phyloP scores from a whole-genome alignment of 2,888 invertebrate genomes.

The Nesidiocoris tenuis region DNA sequence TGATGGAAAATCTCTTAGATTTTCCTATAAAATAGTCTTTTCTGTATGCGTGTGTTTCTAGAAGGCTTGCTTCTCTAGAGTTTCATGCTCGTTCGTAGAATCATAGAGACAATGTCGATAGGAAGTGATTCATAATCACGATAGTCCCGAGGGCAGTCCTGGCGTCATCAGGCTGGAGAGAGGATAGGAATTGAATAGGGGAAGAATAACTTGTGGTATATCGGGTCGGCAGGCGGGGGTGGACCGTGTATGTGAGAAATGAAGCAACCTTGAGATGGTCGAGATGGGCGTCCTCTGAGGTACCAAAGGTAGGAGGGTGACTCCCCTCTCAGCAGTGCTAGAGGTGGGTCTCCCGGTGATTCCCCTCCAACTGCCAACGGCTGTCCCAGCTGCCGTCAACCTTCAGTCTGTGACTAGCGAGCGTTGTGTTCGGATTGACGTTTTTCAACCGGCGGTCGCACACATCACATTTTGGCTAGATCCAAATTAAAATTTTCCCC shows the following conservation, averaged over 20 bases:
- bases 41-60: no score
- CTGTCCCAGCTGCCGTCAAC: slow-evolving; percentile 14
- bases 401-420: slow-evolving; percentile 40
- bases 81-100: no score
- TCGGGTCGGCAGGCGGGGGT: background rate
- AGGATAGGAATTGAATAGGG: no score
- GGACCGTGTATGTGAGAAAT: background rate
- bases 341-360: background rate
- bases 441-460: slow-evolving; percentile 12
- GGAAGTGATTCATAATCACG: background rate
- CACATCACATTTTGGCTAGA: slow-evolving; percentile 2
- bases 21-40: no score
- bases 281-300: background rate
- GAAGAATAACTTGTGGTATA: background rate
- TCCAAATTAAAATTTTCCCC: slow-evolving; percentile 4
- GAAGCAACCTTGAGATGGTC: slow-evolving; percentile 35
- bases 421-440: slow-evolving; percentile 22
- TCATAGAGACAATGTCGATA: no score
- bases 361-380: slow-evolving; percentile 13
- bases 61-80: no score
- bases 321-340: background rate
- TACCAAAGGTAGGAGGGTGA: background rate
- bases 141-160: background rate
- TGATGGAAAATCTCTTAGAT: no score
- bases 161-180: background rate